Evolutionary conservation across 2,113 vertebrate genomes (phyloP).

Genomic region (Donacobius atricapilla): DNA sequence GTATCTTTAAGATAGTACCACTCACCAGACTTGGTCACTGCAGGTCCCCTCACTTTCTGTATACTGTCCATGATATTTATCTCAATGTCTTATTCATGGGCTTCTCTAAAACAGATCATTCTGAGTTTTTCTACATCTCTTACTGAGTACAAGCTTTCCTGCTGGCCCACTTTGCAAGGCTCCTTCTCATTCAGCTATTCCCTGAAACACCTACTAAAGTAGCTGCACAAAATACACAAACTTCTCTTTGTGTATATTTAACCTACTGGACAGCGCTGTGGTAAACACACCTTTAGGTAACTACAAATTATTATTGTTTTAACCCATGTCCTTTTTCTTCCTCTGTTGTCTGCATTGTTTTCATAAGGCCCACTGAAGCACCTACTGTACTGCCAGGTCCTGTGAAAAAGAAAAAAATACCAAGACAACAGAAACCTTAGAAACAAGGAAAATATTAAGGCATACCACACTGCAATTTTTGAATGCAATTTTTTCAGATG

Average conservation of each 20-base stretch:
- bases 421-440: background rate
- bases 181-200: background rate
- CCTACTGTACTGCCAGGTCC: background rate
- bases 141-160: background rate
- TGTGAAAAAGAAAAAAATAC: background rate
- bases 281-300: background rate
- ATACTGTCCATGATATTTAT: accelerated
- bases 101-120: background rate
- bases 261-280: background rate
- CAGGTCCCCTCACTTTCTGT: background rate
- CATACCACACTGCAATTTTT: background rate
- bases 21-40: background rate
- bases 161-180: background rate
- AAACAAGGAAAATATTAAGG: background rate
- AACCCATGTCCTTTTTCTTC: background rate
- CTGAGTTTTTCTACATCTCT: background rate
- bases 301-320: background rate
- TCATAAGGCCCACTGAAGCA: background rate
- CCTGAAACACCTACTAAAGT: background rate
- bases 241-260: background rate
- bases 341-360: background rate
- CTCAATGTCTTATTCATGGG: background rate
- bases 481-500: background rate
- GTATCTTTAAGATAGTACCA: background rate
- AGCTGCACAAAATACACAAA: background rate